Base-by-base conservation (phyloP, 2,888 invertebrate species). In the Callyntrura sp. region DNA sequence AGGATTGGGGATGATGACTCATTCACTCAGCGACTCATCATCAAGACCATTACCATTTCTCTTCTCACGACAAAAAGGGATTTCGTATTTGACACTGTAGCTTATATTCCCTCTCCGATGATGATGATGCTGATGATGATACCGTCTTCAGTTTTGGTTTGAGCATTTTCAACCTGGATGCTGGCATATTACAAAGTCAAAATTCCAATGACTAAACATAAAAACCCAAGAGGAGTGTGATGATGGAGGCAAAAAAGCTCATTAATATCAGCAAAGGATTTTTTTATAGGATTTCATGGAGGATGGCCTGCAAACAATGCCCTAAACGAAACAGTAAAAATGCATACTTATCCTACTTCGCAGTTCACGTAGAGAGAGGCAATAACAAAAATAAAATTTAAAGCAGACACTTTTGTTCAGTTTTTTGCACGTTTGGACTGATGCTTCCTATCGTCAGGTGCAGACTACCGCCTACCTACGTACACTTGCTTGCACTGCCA, bases 141-240 rank as follows among this genome's bases (percentile, higher is more conserved):
- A 79, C 57, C 60, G 43, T 79, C 79, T 60, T 57, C 43, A 60
- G n/a, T 17, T 4, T 25, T 6, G 9, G 11, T 51, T 9, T 2
- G 14, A 51, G 51, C 51, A 51, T 82, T 62, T 25, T 25, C 4
- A 60, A 28, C 9, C 45, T 65, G 23, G n/a, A 62, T 45, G 20
- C 62, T 82, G 48, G 45, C 51, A 84, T 11, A 51, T 45, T 48
- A 20, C 43, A 43, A 8, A 25, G 20, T 8, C 9, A 73, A 57
- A 85, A 20, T 55, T 43, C 57, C 60, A 57, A 73, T 60, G 60
- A 85, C 73, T 68, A 85, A 85, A 45, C n/a, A 76, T 17, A 65
- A 55, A 70, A 85, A 43, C 35, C 23, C n/a, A 78, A 76, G 28
- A 28, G n/a, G n/a, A n/a, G n/a, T n/a, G n/a, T n/a, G n/a, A 6